Evolutionary conservation across 2,888 invertebrate genomes (phyloP), one percentile per base, ranked within the genome.

Genomic region (Megastigmus dorsalis): DNA sequence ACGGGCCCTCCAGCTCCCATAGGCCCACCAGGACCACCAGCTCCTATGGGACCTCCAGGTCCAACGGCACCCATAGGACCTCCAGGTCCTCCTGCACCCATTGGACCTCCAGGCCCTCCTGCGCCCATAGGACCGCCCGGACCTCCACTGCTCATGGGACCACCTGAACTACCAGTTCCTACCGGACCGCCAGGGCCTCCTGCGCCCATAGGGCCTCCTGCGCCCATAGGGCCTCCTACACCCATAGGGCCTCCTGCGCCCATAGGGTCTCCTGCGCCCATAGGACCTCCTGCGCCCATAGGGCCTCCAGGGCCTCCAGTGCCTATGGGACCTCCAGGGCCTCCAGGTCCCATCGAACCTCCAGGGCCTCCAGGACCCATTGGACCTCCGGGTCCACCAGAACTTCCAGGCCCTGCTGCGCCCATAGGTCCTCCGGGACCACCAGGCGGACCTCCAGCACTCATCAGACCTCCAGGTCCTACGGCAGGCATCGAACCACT

Each of bases 41-140:
- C 76, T 36, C 72, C 77, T 52, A 71, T 70, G 3, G 10, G 79
- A 62, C 77, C 79, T 13, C 65, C 72, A 7, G 78, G 77, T 36
- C 72, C 77, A 48, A 71, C 72, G 3, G 10, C 15, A 33, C 43
- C 23, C 63, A 63, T 71, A 20, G 62, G 75, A 4, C 70, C 68
- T 10, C 62, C 76, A 33, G 75, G 72, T 41, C 72, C 74, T 45
- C 43, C 28, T 57, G n/a, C n/a, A n/a, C n/a, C n/a, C n/a, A n/a
- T n/a, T n/a, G 76, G 74, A 48, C 77, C 78, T 10, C 72, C 74
- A 3, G 77, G 77, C 30, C 74, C 75, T 50, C 68, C 66, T 13
- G 13, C 6, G 20, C 45, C 20, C 63, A 55, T 57, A 0, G 79
- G 76, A 1, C 63, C 63, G 6, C 41, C 50, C 65, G 41, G 71